Evolutionary conservation across 2,888 invertebrate genomes (phyloP).

Genomic region (Dryadula phaetusa): DNA sequence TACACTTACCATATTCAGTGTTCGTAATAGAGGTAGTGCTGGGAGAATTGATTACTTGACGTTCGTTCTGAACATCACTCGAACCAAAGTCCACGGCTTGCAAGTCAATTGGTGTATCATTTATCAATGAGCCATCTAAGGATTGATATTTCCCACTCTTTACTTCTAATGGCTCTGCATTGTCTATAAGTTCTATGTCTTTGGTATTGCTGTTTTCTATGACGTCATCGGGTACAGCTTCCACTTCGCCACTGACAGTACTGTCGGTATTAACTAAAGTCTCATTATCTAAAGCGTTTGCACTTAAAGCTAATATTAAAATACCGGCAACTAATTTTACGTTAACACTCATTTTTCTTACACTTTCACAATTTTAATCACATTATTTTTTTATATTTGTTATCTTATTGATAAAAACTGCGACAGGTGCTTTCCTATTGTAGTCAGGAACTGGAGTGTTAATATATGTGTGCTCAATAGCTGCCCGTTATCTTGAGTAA

Average conservation of each 20-base stretch:
- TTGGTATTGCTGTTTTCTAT: constrained; percentile 48
- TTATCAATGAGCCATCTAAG: constrained; percentile 62
- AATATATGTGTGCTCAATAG: constrained; percentile 73
- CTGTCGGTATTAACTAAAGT: constrained; percentile 58
- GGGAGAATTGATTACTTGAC: constrained; percentile 59
- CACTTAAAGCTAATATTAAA: constrained; percentile 66
- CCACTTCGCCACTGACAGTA: constrained; percentile 54
- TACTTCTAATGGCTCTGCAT: constrained; percentile 57
- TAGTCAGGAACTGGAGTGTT: constrained; percentile 66
- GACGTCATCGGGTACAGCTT: constrained; percentile 43
- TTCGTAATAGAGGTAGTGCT: constrained; percentile 63
- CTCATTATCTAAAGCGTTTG: constrained; percentile 72
- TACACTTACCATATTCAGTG: constrained; percentile 65
- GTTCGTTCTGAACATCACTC: constrained; percentile 63
- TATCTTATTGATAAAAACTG: constrained; percentile 60
- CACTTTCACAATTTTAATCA: constrained; percentile 60
- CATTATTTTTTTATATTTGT: constrained; percentile 60
- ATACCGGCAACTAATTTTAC: constrained; percentile 58
- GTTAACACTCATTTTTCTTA: constrained; percentile 71
- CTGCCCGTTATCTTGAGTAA: constrained; percentile 72
- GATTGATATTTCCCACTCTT: constrained; percentile 75
- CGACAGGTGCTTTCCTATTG: constrained; percentile 71
- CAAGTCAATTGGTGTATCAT: constrained; percentile 60
- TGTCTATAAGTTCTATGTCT: constrained; percentile 61
- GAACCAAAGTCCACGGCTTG: constrained; percentile 61